Base-by-base conservation (phyloP, 2,888 invertebrate genomes). In the Acleris sparsana region DNA sequence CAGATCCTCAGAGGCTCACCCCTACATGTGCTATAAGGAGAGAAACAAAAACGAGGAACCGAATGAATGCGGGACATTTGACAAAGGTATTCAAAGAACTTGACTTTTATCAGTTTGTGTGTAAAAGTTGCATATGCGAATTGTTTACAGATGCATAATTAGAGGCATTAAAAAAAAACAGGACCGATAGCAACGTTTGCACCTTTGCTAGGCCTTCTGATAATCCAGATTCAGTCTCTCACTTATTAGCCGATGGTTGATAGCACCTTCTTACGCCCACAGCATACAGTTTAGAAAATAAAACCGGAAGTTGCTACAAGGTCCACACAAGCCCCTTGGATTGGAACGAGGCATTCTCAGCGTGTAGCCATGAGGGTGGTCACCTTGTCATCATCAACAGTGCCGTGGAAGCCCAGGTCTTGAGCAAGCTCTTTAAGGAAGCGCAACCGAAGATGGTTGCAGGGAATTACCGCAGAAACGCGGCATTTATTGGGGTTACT, bases 241-340 rank as follows among this genome's bases (percentile, higher is more conserved):
- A 33, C 11, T 33, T 33, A 33, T 33, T 33, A 3, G 4, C 51
- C 18, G 7, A 18, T 9, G 2, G 0, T 18, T 51, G 17, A 51
- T 51, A 3, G 33, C 20, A 13, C 13, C 16, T 3, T 46, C 29
- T 46, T 18, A 18, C 29, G 25, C 13, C 20, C 73, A 11, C 72
- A 87, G 87, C 69, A 29, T 87, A 87, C 67, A 56, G 3, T 0
- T 43, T 76, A 1, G 79, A 84, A 11, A 2, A 44, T 0, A 68
- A 77, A 13, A 85, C 86, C 0, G 75, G 79, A 1, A 81, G 72
- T 22, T 87, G 87, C 61, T 87, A 87, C 71, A 87, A 87, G 69
- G 82, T 85, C 69, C 86, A 86, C 69, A 67, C 59, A 0, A 67
- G 72, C 1, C 79, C 82, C 1, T 72, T 78, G 2, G 75, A 74